Percentiles rank a stretch among this genome's conserved stretches.
These are phyloP conservation scores for Phrynosoma platyrhinos DNA, from an alignment of 2,113 vertebrate genomes.

Conservation along the genomic window DNA sequence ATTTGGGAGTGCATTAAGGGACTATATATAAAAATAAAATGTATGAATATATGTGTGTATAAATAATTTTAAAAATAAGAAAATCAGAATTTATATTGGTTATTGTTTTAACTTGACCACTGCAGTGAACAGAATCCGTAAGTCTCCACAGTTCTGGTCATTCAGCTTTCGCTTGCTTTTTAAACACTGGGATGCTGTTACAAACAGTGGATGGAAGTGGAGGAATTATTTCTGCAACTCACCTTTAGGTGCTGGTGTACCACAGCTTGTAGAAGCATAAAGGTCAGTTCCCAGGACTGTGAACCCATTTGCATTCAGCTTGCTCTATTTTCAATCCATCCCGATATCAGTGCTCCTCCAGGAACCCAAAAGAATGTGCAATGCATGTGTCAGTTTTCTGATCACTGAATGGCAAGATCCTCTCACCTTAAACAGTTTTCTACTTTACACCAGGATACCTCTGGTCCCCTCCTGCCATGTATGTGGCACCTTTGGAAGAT, in stretches of 20 bases:
- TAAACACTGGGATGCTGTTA: background rate
- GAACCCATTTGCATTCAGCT: slow-evolving; percentile 13
- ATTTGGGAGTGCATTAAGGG: too few relatives aligned
- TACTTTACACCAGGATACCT: fast-evolving
- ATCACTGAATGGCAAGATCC: background rate
- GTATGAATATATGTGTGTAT: too few relatives aligned
- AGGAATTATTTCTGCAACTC: background rate
- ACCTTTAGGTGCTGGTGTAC: background rate
- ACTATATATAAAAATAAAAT: too few relatives aligned
- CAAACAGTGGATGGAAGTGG: background rate
- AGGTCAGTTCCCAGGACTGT: slow-evolving; percentile 6
- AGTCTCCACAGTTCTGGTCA: background rate
- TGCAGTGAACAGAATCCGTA: background rate
- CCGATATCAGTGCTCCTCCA: background rate
- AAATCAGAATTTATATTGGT: background rate
- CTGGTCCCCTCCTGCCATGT: background rate
- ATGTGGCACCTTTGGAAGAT: background rate
- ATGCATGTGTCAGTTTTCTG: background rate
- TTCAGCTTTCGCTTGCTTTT: background rate
- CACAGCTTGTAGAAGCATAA: slow-evolving; percentile 4
- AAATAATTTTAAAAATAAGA: too few relatives aligned
- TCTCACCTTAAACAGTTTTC: background rate
- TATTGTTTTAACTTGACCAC: background rate
- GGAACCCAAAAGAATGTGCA: background rate
- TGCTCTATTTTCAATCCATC: background rate